phyloP scores from a whole-genome alignment of 2,888 invertebrate species.

The Aromia moschata region DNA sequence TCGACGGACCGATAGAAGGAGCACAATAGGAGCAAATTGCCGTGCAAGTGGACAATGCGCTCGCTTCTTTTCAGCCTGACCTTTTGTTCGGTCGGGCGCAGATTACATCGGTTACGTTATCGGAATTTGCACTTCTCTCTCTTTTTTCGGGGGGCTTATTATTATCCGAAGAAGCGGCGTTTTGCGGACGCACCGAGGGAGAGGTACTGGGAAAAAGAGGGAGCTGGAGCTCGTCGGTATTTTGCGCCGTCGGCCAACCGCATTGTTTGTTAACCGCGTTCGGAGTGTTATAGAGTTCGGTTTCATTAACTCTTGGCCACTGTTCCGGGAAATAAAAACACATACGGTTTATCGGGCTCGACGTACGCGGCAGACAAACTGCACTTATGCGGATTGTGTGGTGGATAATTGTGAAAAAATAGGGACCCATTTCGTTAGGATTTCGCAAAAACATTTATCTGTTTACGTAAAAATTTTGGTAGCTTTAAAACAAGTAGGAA shows the following conservation, averaged over 20 bases:
- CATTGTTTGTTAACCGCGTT: conserved; percentile 7
- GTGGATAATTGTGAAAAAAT: too few relatives aligned
- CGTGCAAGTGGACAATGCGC: conserved; percentile 52
- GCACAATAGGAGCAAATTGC: conserved; percentile 52
- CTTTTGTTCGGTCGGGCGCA: conserved; percentile 46
- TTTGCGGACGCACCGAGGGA: too few relatives aligned
- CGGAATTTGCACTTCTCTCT: conserved; percentile 28
- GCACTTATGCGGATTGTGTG: too few relatives aligned
- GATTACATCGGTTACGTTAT: conserved; percentile 49
- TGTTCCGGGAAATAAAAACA: background rate
- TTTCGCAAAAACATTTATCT: too few relatives aligned
- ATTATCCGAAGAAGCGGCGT: conserved; percentile 21
- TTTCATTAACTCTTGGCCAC: background rate
- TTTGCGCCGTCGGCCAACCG: conserved; percentile 3
- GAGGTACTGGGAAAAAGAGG: too few relatives aligned
- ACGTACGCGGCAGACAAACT: background rate
- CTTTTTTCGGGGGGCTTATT: conserved; percentile 28
- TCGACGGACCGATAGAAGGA: conserved; percentile 48
- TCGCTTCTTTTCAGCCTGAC: conserved; percentile 44
- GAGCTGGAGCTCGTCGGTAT: conserved; percentile 6
- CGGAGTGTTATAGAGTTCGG: conserved; percentile 8
- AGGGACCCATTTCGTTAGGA: too few relatives aligned
- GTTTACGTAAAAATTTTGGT: too few relatives aligned
- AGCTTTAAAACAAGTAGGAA: too few relatives aligned
- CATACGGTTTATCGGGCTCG: background rate